These are phyloP conservation scores for Frieseomelitta varia DNA, from an alignment of 1,140 invertebrate genomes.

Conservation along the genomic window DNA sequence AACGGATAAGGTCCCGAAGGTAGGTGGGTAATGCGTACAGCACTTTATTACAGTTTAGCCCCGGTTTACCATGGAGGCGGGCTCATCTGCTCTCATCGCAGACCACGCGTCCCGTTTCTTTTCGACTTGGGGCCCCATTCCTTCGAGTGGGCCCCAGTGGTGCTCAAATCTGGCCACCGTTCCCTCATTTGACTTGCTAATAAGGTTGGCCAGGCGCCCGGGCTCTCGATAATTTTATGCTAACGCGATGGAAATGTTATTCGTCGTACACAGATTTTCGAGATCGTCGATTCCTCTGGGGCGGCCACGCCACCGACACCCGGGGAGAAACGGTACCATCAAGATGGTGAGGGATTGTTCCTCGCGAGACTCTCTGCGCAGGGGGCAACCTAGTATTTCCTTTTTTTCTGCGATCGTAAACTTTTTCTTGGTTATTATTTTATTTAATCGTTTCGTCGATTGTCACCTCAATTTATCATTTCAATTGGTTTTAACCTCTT, in stretches of 20 bases:
- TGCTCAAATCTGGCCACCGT: slow-evolving; percentile 66
- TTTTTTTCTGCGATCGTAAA: neutral
- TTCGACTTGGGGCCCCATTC: neutral
- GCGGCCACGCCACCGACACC: slow-evolving; percentile 16
- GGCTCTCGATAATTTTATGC: slow-evolving; percentile 72
- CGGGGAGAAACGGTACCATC: neutral
- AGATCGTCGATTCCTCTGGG: slow-evolving; percentile 65
- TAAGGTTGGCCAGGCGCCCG: slow-evolving; percentile 51
- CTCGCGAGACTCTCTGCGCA: neutral
- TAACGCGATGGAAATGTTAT: slow-evolving; percentile 76
- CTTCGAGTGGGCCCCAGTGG: slow-evolving; percentile 59
- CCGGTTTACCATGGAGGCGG: slow-evolving; percentile 52
- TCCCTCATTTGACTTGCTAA: slow-evolving; percentile 74
- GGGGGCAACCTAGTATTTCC: neutral
- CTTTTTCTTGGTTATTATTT: neutral
- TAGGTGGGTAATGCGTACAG: slow-evolving; percentile 45
- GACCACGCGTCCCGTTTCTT: slow-evolving; percentile 27
- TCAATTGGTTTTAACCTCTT: too few species aligned
- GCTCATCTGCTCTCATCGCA: slow-evolving; percentile 34
- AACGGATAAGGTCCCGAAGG: slow-evolving; percentile 47
- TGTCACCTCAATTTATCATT: too few species aligned
- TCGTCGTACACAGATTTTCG: slow-evolving; percentile 71
- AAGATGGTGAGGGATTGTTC: neutral
- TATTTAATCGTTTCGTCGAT: neutral
- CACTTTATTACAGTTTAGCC: slow-evolving; percentile 67